phyloP scores from a whole-genome alignment of 2,888 invertebrate genomes.

The Nymphalis urticae region DNA sequence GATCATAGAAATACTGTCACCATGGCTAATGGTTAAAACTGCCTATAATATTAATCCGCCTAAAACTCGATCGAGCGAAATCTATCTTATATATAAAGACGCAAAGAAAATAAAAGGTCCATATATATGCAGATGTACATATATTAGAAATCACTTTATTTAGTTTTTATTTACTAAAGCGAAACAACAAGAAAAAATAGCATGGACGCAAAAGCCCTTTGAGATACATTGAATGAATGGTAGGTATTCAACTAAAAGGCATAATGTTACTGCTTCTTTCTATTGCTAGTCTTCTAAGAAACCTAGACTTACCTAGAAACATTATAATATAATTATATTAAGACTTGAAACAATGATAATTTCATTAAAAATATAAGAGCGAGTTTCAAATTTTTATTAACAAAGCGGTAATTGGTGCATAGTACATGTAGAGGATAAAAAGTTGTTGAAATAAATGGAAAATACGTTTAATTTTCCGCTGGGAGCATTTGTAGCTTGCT shows the following conservation, averaged over 20 bases:
- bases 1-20: no score
- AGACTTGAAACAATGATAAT: background rate
- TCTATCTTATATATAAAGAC: no score
- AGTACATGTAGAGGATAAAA: constrained; percentile 11
- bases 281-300: background rate
- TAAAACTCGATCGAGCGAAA: no score
- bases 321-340: background rate
- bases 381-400: constrained; percentile 17
- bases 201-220: no score
- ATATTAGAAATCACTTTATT: no score
- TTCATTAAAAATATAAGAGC: background rate
- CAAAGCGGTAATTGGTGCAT: constrained; percentile 19
- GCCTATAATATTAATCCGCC: no score
- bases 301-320: background rate
- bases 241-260: background rate
- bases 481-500: constrained; percentile 28
- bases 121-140: no score
- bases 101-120: no score
- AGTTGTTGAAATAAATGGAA: constrained; percentile 29
- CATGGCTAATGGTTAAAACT: no score
- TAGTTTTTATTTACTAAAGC: no score
- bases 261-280: background rate
- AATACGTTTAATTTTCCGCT: constrained; percentile 33
- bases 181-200: no score
- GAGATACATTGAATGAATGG: no score